A percentile compares a stretch with the other conserved stretches of the same genome.
Evolutionary conservation across 2,888 invertebrate genomes (phyloP).

Genomic region (Troides helena): DNA sequence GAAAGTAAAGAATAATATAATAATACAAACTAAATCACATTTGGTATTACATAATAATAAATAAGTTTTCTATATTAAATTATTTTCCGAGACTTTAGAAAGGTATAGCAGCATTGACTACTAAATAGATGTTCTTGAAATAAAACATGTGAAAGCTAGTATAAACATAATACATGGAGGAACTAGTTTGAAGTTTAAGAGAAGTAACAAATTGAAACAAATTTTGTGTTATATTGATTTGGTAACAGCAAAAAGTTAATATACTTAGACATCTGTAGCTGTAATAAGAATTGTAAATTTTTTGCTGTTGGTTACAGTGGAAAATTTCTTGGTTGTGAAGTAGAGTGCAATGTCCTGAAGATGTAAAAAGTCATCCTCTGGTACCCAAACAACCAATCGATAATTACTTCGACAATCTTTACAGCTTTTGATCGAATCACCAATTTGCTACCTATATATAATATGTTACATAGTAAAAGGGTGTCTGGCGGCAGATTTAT

Average conservation of each 20-base stretch:
- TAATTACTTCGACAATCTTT: slow-evolving; percentile 2
- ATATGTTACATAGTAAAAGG: background rate
- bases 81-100: too few relatives aligned
- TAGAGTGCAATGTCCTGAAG: background rate
- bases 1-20: too few relatives aligned
- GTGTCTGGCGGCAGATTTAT: too few relatives aligned
- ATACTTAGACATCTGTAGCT: background rate
- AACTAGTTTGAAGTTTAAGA: too few relatives aligned
- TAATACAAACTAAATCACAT: too few relatives aligned
- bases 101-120: too few relatives aligned
- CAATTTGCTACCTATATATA: background rate
- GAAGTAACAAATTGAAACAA: too few relatives aligned
- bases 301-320: background rate
- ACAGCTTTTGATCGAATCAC: background rate
- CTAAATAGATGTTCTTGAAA: too few relatives aligned
- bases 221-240: background rate
- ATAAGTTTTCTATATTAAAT: too few relatives aligned
- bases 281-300: background rate
- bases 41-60: too few relatives aligned
- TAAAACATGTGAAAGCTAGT: too few relatives aligned
- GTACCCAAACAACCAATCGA: background rate
- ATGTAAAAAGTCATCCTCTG: background rate
- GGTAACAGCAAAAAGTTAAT: background rate
- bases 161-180: too few relatives aligned
- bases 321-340: background rate